Base-by-base conservation (phyloP, 2,797 vertebrate genomes). In the Columba guinea region DNA sequence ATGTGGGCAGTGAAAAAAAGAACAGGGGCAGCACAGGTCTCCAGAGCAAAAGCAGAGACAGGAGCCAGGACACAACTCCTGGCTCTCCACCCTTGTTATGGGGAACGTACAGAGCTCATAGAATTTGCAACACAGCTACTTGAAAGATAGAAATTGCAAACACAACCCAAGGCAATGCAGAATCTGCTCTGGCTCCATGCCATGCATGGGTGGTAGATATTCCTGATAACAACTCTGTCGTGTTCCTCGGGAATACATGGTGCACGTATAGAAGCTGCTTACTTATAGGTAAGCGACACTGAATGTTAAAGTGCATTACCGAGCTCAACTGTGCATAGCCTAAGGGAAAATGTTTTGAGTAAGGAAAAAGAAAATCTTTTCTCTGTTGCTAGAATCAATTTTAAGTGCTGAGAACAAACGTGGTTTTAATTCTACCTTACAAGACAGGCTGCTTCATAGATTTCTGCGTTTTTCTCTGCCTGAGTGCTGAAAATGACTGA, bases 21-120 rank as follows among this genome's bases (percentile, higher is more conserved):
- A 78, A 4, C 26, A 0, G 67, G 48, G 32, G 30, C 2, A 13
- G 37, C 56, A 69, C 44, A 5, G 0, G 1, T 2, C 37, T 71
- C 30, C n/a, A 3, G 0, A 13, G 8, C 58, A 35, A 62, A 58
- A 49, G 51, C 35, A 69, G 46, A 27, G 46, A 12, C 35, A 68
- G 28, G 41, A 63, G 37, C 51, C 48, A 14, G 41, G 41, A 58
- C 32, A 14, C 7, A 19, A 1, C 35, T 37, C 30, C 17, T 22
- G 34, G 20, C 55, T 79, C 63, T 62, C 19, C 68, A 27, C 0
- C 23, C 9, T 32, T 28, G 2, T 13, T 11, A 5, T 26, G 10
- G 44, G 60, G 18, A 5, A 12, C 4, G 34, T 3, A 3, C 55
- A 56, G 48, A 63, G 90, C 75, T 30, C 78, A 2, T 1, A 46